Evolutionary conservation across 2,888 invertebrate genomes (phyloP), one percentile per base, ranked within the genome.

Genomic region (Colletes collaris): DNA sequence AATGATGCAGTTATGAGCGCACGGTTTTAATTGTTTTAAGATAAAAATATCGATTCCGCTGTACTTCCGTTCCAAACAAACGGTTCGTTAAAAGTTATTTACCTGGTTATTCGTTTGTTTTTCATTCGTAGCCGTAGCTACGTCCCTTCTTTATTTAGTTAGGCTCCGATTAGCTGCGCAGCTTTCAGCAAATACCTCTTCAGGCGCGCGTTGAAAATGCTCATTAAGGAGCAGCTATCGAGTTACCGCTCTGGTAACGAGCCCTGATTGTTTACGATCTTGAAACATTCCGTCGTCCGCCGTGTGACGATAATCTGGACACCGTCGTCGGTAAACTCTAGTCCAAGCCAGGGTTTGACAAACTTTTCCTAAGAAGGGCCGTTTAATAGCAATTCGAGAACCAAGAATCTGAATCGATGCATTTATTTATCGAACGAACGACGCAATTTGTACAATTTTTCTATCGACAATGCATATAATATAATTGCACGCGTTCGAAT

Each of bases 101-200:
- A 85, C 86, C 81, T 40, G 59, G 73, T 73, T 68, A 74, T 63
- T 72, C 79, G 79, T 81, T 86, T 86, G 74, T 86, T 86, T 85
- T 84, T 76, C 85, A 70, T 59, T 63, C 76, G 73, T 68, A 59
- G 56, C 64, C 44, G 52, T 49, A 35, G 35, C 46, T 59, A 46
- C 71, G 68, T 58, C 64, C 78, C 59, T 75, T 75, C 85, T 68
- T 86, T 85, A 86, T 82, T 85, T 86, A 86, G 86, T 85, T 85
- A 82, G 79, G 79, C 84, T 77, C 77, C 86, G 86, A 85, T 85
- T 86, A 85, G 86, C 85, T 64, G 86, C 65, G 65, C 72, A 79
- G 79, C 82, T 86, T 84, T 86, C 82, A 79, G 75, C 86, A 82
- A 82, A 86, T 86, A 85, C 85, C 79, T 82, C 85, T 84, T 79